phyloP scores from a whole-genome alignment of 2,888 invertebrate genomes.

The Heliconius hortense region DNA sequence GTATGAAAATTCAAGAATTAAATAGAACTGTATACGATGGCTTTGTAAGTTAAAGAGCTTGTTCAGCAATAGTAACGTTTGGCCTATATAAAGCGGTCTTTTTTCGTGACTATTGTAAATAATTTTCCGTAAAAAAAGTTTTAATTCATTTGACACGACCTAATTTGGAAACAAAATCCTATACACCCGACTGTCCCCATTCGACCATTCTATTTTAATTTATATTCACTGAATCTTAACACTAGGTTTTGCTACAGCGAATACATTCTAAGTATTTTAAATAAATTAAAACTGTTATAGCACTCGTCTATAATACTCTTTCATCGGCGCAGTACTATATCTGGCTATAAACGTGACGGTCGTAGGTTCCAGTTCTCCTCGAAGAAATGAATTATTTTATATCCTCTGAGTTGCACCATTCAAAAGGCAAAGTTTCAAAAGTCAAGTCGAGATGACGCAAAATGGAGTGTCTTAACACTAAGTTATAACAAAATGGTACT shows the following conservation, averaged over 20 bases:
- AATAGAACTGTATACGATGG: conserved; percentile 8
- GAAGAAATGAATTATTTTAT: background rate
- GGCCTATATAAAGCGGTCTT: conserved; percentile 12
- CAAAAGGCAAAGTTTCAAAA: background rate
- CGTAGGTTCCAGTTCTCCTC: background rate
- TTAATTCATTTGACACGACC: conserved; percentile 19
- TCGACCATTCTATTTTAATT: background rate
- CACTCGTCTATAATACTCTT: background rate
- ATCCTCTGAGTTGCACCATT: background rate
- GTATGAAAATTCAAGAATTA: conserved; percentile 13
- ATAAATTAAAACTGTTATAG: background rate
- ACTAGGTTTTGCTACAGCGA: background rate
- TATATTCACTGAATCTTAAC: background rate
- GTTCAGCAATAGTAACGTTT: conserved; percentile 22
- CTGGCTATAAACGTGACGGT: background rate
- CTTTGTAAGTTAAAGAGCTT: conserved; percentile 28
- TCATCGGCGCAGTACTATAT: background rate
- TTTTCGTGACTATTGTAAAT: conserved; percentile 16
- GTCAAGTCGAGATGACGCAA: background rate
- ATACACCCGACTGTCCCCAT: conserved; percentile 5
- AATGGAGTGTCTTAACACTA: background rate
- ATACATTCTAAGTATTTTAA: background rate
- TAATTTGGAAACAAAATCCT: conserved; percentile 10
- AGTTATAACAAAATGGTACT: background rate
- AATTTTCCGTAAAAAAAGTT: conserved; percentile 12